Conservation (phyloP, 2,888 invertebrate species). For the Coronaproctus castanopsis region DNA sequence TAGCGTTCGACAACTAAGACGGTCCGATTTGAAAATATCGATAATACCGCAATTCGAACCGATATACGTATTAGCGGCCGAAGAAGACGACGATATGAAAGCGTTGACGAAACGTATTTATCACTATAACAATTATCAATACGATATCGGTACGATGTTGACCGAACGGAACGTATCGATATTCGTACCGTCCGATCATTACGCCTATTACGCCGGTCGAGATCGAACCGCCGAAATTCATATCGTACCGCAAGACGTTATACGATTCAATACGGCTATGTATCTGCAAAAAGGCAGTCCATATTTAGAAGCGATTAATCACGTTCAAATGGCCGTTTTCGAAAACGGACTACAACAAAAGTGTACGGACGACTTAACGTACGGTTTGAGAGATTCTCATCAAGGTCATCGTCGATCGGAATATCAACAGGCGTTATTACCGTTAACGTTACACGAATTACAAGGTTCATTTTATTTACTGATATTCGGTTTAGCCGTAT, state of each 20-base stretch:
- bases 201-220: not conserved
- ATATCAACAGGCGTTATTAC: slow-evolving; percentile 1
- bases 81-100: slow-evolving; percentile 11
- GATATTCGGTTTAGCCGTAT: slow-evolving; percentile 5
- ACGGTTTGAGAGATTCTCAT: not conserved
- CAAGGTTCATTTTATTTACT: slow-evolving; percentile 10
- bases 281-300: slow-evolving; percentile 13
- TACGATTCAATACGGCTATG: slow-evolving; percentile 10
- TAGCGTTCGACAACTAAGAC: slow-evolving; percentile 7
- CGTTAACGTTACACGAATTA: slow-evolving; percentile 9
- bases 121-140: not conserved
- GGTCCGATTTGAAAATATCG: slow-evolving; percentile 9
- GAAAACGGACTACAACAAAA: slow-evolving; percentile 13
- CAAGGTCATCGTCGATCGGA: not conserved
- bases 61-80: slow-evolving; percentile 8
- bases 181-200: slow-evolving; percentile 14
- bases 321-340: slow-evolving; percentile 5
- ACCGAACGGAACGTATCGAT: slow-evolving; percentile 10
- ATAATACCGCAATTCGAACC: slow-evolving; percentile 13
- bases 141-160: slow-evolving; percentile 9
- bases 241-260: not conserved
- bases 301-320: slow-evolving; percentile 2
- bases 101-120: not conserved
- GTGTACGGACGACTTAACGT: slow-evolving; percentile 5
- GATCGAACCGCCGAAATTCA: not conserved